Conservation (phyloP, 2,113 vertebrate species). For the Charadrius vociferus region DNA sequence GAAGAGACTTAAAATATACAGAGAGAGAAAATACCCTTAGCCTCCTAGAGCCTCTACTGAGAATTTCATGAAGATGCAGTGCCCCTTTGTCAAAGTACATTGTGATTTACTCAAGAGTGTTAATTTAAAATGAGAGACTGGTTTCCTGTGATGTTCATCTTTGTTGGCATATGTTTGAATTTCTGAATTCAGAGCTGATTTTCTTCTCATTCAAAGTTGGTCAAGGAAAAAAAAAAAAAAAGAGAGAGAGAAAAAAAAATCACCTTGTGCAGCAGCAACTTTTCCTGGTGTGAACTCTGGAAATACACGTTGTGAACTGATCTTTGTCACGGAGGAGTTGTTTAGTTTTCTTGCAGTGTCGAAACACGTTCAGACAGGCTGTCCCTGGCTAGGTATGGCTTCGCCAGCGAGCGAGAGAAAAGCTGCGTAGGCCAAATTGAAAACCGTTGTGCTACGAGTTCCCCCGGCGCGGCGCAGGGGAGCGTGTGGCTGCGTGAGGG, state of each 20-base stretch:
- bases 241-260: background rate
- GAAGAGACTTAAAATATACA: conserved; percentile 48
- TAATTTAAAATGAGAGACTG: conserved; percentile 14
- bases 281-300: conserved; percentile 24
- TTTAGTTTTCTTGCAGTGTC: background rate
- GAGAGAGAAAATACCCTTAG: conserved; percentile 71
- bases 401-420: background rate
- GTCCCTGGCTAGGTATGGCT: background rate
- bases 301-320: background rate
- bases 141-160: conserved; percentile 54
- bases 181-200: conserved; percentile 32
- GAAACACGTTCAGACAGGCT: background rate
- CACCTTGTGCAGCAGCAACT: conserved; percentile 15
- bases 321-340: background rate
- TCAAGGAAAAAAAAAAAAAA: background rate
- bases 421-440: background rate
- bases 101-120: background rate
- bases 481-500: background rate
- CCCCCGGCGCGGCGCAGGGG: background rate
- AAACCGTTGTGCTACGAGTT: background rate
- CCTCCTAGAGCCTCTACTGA: conserved; percentile 82
- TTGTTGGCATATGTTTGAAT: conserved; percentile 18
- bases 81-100: conserved; percentile 16
- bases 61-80: conserved; percentile 68
- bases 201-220: conserved; percentile 38